A percentile compares a stretch with the other conserved stretches of the same genome.
These are phyloP conservation scores for Amyelois transitella DNA, from an alignment of 1,140 invertebrate species.

Conservation along the genomic window DNA sequence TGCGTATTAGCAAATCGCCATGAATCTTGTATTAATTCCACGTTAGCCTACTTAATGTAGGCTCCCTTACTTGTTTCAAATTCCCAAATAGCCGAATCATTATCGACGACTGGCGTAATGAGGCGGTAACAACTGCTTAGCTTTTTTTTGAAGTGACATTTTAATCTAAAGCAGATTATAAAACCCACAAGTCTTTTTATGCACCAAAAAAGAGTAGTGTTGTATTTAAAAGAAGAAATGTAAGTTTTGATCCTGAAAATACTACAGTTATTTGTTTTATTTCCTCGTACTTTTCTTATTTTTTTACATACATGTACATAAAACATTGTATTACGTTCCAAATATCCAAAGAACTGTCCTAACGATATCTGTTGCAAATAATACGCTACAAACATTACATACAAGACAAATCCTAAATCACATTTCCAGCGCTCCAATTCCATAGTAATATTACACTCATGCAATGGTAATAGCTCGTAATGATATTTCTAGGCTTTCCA, in stretches of 20 bases:
- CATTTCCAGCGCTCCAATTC: background rate
- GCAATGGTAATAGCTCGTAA: slow-evolving; percentile 12
- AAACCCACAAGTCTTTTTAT: too few relatives aligned
- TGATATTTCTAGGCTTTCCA: slow-evolving; percentile 16
- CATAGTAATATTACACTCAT: slow-evolving; percentile 1
- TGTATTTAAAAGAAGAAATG: too few relatives aligned
- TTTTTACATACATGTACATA: too few relatives aligned
- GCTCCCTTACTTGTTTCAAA: background rate
- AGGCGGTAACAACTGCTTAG: background rate
- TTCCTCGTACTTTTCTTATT: too few relatives aligned
- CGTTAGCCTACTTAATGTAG: background rate
- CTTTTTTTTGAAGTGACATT: too few relatives aligned
- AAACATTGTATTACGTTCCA: too few relatives aligned
- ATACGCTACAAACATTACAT: background rate
- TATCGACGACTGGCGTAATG: background rate
- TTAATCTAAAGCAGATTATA: too few relatives aligned
- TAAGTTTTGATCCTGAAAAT: too few relatives aligned
- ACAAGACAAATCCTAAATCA: background rate
- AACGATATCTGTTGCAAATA: background rate
- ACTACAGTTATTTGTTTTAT: too few relatives aligned
- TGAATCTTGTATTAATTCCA: background rate
- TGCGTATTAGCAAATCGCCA: background rate
- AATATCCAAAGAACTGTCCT: too few relatives aligned
- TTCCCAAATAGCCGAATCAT: background rate
- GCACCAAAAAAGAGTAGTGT: too few relatives aligned